Conservation (phyloP, 1,140 invertebrate species). For the Globodera rostochiensis region DNA sequence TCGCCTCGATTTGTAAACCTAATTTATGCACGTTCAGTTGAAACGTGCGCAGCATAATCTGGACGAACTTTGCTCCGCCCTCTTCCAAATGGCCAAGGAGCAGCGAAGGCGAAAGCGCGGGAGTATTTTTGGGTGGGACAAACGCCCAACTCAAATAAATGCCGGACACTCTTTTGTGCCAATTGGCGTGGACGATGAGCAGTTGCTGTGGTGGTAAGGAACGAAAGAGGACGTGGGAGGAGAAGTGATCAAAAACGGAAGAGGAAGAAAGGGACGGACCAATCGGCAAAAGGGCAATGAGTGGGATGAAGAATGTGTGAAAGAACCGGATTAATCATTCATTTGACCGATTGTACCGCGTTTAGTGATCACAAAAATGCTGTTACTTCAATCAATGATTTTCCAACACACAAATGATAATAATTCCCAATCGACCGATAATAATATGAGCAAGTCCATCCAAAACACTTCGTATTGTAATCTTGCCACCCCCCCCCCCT, state of each 20-base stretch:
- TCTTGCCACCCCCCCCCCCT: too few species aligned
- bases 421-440: not conserved
- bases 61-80: constrained; percentile 8
- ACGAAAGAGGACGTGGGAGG: not conserved
- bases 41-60: not conserved
- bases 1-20: not conserved
- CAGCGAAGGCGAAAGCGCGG: constrained; percentile 2
- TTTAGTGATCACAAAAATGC: not conserved
- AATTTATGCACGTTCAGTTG: not conserved
- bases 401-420: not conserved
- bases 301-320: not conserved
- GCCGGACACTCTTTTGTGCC: not conserved
- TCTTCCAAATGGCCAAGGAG: constrained; percentile 4
- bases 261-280: not conserved
- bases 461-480: too few species aligned
- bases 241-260: not conserved
- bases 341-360: not conserved
- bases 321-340: not conserved
- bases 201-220: not conserved
- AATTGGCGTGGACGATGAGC: not conserved
- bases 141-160: not conserved
- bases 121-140: not conserved
- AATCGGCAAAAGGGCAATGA: not conserved
- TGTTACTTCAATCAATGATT: not conserved
- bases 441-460: too few species aligned